Conservation (phyloP, 1,140 invertebrate genomes). For the Leptonema lineaticorne region DNA sequence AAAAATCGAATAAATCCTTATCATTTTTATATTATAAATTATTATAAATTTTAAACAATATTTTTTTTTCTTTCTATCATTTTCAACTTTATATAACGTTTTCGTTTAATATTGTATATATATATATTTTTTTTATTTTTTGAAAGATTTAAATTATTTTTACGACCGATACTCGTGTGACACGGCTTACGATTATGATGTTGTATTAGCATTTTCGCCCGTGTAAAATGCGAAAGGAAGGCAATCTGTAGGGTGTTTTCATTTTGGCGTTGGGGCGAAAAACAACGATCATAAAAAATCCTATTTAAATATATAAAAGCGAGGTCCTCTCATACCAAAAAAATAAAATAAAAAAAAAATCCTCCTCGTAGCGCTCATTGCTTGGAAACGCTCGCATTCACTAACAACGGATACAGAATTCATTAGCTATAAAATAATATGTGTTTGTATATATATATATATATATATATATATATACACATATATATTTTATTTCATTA, state of each 20-base stretch:
- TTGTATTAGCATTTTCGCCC: slow-evolving; percentile 15
- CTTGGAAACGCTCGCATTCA: background rate
- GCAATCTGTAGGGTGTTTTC: slow-evolving; percentile 16
- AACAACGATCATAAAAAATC: slow-evolving; percentile 22
- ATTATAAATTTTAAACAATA: no score
- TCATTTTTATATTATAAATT: no score
- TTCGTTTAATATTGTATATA: no score
- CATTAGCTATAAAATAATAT: slow-evolving; percentile 32
- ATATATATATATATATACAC: background rate
- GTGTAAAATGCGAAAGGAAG: background rate
- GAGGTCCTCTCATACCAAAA: no score
- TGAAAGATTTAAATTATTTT: slow-evolving; percentile 17
- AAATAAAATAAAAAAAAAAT: no score
- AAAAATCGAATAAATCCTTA: no score
- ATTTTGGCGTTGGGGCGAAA: slow-evolving; percentile 12
- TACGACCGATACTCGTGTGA: slow-evolving; percentile 14
- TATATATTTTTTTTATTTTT: no score
- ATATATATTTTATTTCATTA: no score
- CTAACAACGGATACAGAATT: slow-evolving; percentile 30
- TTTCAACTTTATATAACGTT: no score
- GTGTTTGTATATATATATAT: background rate
- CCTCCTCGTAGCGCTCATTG: background rate
- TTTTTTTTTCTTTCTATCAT: no score
- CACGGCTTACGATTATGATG: slow-evolving; percentile 16
- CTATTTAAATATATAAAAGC: slow-evolving; percentile 31